phyloP scores from a whole-genome alignment of 2,113 vertebrate genomes.

The Brachionichthys hirsutus region DNA sequence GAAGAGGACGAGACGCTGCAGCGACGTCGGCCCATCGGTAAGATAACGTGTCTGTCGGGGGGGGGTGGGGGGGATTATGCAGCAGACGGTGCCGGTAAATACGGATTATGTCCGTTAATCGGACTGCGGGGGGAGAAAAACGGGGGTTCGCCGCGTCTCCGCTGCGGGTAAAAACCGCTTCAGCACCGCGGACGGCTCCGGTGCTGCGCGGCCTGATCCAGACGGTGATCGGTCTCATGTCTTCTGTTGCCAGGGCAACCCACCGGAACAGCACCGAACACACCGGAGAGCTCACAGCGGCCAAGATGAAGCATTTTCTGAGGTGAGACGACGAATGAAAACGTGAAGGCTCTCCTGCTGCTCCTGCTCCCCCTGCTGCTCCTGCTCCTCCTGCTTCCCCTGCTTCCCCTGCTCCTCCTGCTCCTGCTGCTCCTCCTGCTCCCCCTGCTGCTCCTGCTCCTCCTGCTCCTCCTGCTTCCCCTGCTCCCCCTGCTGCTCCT shows the following conservation, averaged over 20 bases:
- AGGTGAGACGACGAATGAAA: slow-evolving; percentile 57
- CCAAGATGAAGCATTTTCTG: slow-evolving; percentile 82
- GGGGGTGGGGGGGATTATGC: rapidly evolving
- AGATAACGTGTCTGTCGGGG: background rate
- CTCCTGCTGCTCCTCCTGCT: too few species aligned
- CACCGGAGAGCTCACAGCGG: slow-evolving; percentile 24
- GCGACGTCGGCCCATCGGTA: slow-evolving; percentile 17
- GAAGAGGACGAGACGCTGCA: slow-evolving; percentile 39
- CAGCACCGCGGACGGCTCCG: slow-evolving; percentile 65
- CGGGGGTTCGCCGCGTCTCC: too few species aligned
- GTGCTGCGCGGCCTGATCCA: slow-evolving; percentile 11
- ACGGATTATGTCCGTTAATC: slow-evolving; percentile 37
- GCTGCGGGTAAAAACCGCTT: background rate
- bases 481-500: too few species aligned
- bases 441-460: too few species aligned
- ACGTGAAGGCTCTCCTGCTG: too few species aligned
- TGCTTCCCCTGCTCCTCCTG: too few species aligned
- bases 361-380: too few species aligned
- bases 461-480: too few species aligned
- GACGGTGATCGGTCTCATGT: background rate
- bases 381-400: too few species aligned
- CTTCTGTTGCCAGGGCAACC: slow-evolving; percentile 30
- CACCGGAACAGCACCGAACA: background rate
- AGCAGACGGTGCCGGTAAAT: background rate
- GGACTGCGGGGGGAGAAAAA: background rate